A percentile compares a stretch with the other conserved stretches of the same genome.
Evolutionary conservation across 1,140 invertebrate genomes (phyloP).

Genomic region (Halesus radiatus): DNA sequence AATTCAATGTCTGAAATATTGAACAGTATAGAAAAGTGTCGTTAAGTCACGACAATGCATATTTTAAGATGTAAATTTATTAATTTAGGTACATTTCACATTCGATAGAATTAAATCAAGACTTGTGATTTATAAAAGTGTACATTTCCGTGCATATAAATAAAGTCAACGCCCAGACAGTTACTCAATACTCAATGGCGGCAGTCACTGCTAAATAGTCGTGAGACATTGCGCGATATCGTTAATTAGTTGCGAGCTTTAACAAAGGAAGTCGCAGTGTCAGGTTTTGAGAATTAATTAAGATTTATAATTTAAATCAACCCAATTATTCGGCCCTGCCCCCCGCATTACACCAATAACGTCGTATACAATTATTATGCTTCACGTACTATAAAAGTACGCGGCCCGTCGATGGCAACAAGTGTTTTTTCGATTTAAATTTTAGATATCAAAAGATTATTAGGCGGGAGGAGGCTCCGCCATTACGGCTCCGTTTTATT

Average conservation of each 20-base stretch:
- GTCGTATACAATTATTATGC: conserved; percentile 48
- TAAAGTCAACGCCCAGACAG: too few relatives aligned
- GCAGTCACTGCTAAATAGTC: too few relatives aligned
- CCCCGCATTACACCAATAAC: conserved; percentile 48
- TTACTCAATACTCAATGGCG: too few relatives aligned
- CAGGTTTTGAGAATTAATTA: conserved; percentile 46
- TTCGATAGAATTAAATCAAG: too few relatives aligned
- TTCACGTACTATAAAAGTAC: conserved; percentile 15
- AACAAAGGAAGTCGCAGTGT: conserved; percentile 23
- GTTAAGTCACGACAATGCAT: too few relatives aligned
- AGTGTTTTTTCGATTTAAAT: conserved; percentile 52
- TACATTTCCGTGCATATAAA: too few relatives aligned
- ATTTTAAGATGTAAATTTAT: too few relatives aligned
- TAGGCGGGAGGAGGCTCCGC: conserved; percentile 42
- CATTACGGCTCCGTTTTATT: conserved; percentile 30
- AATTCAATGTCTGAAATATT: too few relatives aligned
- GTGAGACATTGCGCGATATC: not conserved
- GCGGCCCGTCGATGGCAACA: conserved; percentile 19
- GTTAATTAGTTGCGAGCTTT: not conserved
- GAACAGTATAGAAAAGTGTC: too few relatives aligned
- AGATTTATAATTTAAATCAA: conserved; percentile 54
- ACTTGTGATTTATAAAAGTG: too few relatives aligned
- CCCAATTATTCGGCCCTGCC: conserved; percentile 45
- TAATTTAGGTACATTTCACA: too few relatives aligned
- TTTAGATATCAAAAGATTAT: conserved; percentile 54